These are phyloP conservation scores for Geothlypis trichas DNA, from an alignment of 2,113 vertebrate species.

Conservation along the genomic window DNA sequence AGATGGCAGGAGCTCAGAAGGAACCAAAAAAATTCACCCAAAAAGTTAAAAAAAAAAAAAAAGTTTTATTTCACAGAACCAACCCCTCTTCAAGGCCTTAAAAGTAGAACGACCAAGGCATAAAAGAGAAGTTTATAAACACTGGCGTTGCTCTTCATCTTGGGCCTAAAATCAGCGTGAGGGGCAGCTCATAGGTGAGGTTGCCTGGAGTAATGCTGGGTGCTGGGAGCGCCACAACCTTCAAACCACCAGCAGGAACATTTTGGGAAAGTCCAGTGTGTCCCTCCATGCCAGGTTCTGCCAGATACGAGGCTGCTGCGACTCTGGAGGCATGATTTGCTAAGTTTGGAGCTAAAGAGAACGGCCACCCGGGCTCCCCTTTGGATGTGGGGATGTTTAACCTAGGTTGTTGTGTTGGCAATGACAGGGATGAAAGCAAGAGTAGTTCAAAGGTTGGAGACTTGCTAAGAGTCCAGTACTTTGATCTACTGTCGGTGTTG, in stretches of 20 bases:
- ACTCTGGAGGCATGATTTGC: background rate
- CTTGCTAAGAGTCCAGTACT: slow-evolving; percentile 72
- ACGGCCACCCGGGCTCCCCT: background rate
- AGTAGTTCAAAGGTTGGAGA: slow-evolving; percentile 62
- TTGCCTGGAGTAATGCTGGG: background rate
- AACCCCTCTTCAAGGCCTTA: background rate
- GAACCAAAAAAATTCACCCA: background rate
- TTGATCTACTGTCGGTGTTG: slow-evolving; percentile 72
- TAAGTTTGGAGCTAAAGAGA: background rate
- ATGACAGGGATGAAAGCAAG: slow-evolving; percentile 54
- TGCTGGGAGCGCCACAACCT: background rate
- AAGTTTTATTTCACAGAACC: background rate
- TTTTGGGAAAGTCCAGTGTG: background rate
- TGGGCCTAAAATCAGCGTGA: background rate
- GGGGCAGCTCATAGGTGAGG: background rate
- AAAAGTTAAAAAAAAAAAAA: background rate
- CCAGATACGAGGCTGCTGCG: background rate
- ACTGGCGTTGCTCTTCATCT: slow-evolving; percentile 1
- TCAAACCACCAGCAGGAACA: background rate
- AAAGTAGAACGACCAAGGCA: background rate
- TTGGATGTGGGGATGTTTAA: slow-evolving; percentile 52
- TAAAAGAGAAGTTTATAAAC: slow-evolving; percentile 11
- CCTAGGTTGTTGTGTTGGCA: slow-evolving; percentile 50
- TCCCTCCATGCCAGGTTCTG: background rate
- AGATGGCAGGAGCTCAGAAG: background rate